Conservation (phyloP, 1,140 invertebrate genomes). For the Apis mellifera region DNA sequence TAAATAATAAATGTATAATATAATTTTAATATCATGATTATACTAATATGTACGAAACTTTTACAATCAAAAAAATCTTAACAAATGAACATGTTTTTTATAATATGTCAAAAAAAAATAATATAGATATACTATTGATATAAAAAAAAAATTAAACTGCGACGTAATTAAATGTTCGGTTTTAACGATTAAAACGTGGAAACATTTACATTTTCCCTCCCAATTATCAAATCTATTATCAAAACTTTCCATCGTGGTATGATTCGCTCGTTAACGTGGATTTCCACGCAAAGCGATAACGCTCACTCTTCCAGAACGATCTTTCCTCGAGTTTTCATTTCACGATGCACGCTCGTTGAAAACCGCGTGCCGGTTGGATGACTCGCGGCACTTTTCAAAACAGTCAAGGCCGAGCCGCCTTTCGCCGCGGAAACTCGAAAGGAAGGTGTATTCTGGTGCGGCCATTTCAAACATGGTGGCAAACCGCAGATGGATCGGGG, state of each 20-base stretch:
- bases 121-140: too few relatives aligned
- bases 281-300: not conserved
- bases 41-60: too few relatives aligned
- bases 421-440: conserved; percentile 48
- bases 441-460: conserved; percentile 19
- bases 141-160: too few relatives aligned
- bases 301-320: conserved; percentile 14
- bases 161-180: not conserved
- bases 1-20: too few relatives aligned
- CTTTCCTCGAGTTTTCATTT: conserved; percentile 3
- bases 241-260: conserved; percentile 1
- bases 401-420: conserved; percentile 50
- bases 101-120: too few relatives aligned
- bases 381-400: conserved; percentile 26
- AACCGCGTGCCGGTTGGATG: conserved; percentile 15
- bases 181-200: not conserved
- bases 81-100: too few relatives aligned
- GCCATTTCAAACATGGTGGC: conserved; percentile 30
- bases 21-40: too few relatives aligned
- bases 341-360: conserved; percentile 2
- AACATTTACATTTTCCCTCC: not conserved
- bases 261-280: not conserved
- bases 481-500: conserved; percentile 45
- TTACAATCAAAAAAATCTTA: too few relatives aligned
- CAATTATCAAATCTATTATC: not conserved